These are phyloP conservation scores for Petrocephalus microphthalmus DNA, from an alignment of 2,113 vertebrate species.

Conservation along the genomic window DNA sequence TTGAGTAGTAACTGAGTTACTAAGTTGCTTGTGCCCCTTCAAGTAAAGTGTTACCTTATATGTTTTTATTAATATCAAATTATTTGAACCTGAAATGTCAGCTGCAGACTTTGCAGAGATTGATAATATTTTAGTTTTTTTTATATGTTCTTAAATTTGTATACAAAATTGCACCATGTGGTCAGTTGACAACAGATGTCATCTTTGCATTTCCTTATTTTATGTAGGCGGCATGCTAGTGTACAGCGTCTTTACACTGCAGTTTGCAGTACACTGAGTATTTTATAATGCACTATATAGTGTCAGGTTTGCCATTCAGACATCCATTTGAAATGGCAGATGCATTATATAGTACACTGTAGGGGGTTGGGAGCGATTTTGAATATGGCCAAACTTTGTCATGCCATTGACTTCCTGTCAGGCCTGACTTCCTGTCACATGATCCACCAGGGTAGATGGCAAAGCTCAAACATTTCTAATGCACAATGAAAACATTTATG, in stretches of 20 bases:
- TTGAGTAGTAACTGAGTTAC: background rate
- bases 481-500: conserved; percentile 38
- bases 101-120: background rate
- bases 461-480: conserved; percentile 21
- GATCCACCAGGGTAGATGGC: conserved; percentile 22
- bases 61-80: background rate
- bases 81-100: background rate
- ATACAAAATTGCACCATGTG: background rate
- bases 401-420: conserved; percentile 39
- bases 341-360: background rate
- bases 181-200: background rate
- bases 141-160: background rate
- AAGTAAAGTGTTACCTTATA: background rate
- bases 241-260: too few relatives aligned
- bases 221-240: background rate
- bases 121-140: background rate
- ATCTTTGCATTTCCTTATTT: background rate
- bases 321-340: background rate
- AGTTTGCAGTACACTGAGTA: too few relatives aligned
- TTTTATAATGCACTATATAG: background rate
- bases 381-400: background rate
- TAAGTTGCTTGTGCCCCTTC: background rate
- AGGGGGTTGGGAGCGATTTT: background rate
- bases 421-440: conserved; percentile 28
- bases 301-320: background rate